phyloP scores from a whole-genome alignment of 2,888 invertebrate species.

The Xylota segnis region DNA sequence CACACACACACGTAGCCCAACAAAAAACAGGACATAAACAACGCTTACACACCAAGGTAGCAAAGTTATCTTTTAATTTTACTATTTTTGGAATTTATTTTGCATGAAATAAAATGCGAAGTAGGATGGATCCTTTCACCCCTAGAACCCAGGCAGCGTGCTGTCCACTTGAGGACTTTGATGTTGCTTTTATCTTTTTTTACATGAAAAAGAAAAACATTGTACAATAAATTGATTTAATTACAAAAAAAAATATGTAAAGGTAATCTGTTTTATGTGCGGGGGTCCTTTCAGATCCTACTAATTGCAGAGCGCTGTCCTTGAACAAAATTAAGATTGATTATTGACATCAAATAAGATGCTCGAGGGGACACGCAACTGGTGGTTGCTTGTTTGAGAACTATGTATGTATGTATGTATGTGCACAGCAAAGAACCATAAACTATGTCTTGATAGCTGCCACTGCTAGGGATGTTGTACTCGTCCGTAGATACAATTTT shows the following conservation, averaged over 20 bases:
- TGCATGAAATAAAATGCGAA: constrained; percentile 62
- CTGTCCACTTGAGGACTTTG: constrained; percentile 45
- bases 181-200: constrained; percentile 7
- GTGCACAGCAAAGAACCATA: too few species aligned
- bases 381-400: too few species aligned
- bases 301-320: constrained; percentile 1
- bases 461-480: too few species aligned
- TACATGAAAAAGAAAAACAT: neutral
- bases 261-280: neutral
- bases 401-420: too few species aligned
- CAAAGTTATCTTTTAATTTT: constrained; percentile 34
- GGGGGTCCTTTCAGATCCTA: neutral
- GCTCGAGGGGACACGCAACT: too few species aligned
- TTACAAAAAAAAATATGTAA: neutral
- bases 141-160: constrained; percentile 4
- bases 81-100: constrained; percentile 63
- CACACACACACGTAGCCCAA: neutral
- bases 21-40: constrained; percentile 31
- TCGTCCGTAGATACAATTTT: too few species aligned
- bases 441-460: too few species aligned
- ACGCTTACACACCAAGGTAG: constrained; percentile 22
- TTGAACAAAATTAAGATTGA: neutral
- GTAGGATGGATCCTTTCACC: constrained; percentile 19
- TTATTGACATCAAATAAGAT: neutral
- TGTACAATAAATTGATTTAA: constrained; percentile 50